Evolutionary conservation across 2,888 invertebrate genomes (phyloP).

Genomic region (Epiblema foenella): DNA sequence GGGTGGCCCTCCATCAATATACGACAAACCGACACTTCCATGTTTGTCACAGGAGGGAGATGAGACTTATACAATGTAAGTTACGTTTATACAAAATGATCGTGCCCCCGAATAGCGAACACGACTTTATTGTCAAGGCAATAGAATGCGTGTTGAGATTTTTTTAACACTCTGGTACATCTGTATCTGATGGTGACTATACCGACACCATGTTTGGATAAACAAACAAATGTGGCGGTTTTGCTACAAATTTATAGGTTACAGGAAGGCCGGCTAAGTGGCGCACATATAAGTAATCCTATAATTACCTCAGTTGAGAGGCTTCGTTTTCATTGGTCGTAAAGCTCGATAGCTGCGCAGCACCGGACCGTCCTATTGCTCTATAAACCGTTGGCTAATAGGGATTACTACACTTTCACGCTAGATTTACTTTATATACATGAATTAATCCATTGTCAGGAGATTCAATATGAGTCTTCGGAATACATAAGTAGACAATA

Average conservation of each 20-base stretch:
- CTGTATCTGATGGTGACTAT: neutral
- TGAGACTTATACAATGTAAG: too few relatives aligned
- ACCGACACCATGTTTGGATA: slow-evolving; percentile 3
- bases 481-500: neutral
- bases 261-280: slow-evolving; percentile 35
- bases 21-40: too few relatives aligned
- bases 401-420: slow-evolving; percentile 75
- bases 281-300: slow-evolving; percentile 70
- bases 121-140: too few relatives aligned
- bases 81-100: too few relatives aligned
- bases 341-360: slow-evolving; percentile 76
- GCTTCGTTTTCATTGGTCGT: slow-evolving; percentile 78
- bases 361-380: slow-evolving; percentile 70
- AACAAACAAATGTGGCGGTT: slow-evolving; percentile 11
- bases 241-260: slow-evolving; percentile 23
- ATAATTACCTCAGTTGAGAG: slow-evolving; percentile 74
- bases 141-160: too few relatives aligned
- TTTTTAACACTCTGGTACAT: neutral
- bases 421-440: slow-evolving; percentile 64
- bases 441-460: slow-evolving; percentile 47
- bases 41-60: too few relatives aligned
- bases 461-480: neutral
- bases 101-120: too few relatives aligned
- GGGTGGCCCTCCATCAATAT: too few relatives aligned
- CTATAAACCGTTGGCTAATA: slow-evolving; percentile 79